These are phyloP conservation scores for Ophion obscuratus DNA, from an alignment of 2,888 invertebrate species.

Conservation along the genomic window DNA sequence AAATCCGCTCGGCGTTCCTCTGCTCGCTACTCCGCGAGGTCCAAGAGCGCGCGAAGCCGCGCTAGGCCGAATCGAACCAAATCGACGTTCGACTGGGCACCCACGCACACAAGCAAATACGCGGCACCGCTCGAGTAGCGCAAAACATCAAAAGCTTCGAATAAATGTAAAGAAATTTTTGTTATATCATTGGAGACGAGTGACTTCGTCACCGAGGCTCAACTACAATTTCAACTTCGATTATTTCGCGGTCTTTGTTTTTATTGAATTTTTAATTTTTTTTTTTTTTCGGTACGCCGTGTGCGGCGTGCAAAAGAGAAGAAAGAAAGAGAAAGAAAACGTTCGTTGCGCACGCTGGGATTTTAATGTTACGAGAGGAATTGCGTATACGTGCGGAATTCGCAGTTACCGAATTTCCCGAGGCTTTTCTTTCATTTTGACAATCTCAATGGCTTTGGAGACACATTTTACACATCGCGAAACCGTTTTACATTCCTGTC, in stretches of 20 bases:
- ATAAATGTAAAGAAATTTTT: slow-evolving; percentile 29
- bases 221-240: slow-evolving; percentile 7
- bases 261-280: slow-evolving; percentile 4
- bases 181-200: slow-evolving; percentile 11
- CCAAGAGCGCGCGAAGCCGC: too few species aligned
- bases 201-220: not conserved
- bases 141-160: slow-evolving; percentile 39
- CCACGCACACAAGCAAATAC: not conserved
- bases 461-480: not conserved
- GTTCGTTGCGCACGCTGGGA: too few species aligned
- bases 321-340: too few species aligned
- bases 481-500: not conserved
- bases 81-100: too few species aligned
- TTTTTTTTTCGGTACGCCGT: not conserved
- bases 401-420: not conserved
- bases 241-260: not conserved
- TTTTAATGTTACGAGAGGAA: too few species aligned
- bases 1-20: too few species aligned
- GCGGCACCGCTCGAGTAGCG: not conserved
- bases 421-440: not conserved
- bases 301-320: too few species aligned
- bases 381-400: too few species aligned
- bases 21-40: too few species aligned
- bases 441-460: not conserved
- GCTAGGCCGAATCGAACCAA: too few species aligned